Evolutionary conservation across 2,113 vertebrate genomes (phyloP).

Genomic region (Plecotus auritus): DNA sequence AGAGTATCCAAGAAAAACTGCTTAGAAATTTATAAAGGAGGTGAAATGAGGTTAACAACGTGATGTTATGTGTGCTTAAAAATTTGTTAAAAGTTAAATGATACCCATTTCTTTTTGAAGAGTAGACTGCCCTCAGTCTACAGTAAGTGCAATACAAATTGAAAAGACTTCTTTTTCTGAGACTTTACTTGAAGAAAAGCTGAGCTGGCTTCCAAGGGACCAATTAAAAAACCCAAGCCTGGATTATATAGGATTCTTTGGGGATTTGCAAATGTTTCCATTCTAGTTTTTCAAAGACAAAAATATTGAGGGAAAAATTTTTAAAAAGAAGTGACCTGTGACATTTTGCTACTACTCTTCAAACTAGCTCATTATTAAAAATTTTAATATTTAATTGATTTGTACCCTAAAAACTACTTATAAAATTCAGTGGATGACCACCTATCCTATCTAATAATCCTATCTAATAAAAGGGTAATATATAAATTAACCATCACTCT

Average conservation of each 20-base stretch:
- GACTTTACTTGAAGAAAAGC: slow-evolving; percentile 38
- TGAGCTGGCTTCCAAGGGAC: slow-evolving; percentile 40
- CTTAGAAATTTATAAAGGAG: slow-evolving; percentile 32
- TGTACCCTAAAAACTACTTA: background rate
- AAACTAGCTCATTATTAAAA: slow-evolving; percentile 2
- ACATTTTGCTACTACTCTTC: slow-evolving; percentile 10
- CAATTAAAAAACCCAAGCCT: slow-evolving; percentile 51
- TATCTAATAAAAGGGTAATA: too few species aligned
- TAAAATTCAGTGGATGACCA: background rate
- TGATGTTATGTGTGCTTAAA: background rate
- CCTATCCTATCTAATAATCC: background rate
- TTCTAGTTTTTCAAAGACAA: slow-evolving; percentile 48
- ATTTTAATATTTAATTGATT: slow-evolving; percentile 35
- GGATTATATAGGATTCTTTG: slow-evolving; percentile 50
- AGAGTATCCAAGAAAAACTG: slow-evolving; percentile 19
- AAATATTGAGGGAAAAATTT: slow-evolving; percentile 42
- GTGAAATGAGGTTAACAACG: slow-evolving; percentile 32
- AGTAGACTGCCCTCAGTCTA: background rate
- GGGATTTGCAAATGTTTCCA: slow-evolving; percentile 59
- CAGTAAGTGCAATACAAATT: background rate
- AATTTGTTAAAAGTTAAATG: background rate
- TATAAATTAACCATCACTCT: too few species aligned
- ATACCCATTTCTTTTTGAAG: slow-evolving; percentile 16
- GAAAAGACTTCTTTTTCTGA: slow-evolving; percentile 37
- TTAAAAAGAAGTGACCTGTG: background rate